Percentiles rank a stretch among this genome's conserved stretches.
These are phyloP conservation scores for Alsophila aescularia DNA, from an alignment of 2,888 invertebrate species.

Conservation along the genomic window DNA sequence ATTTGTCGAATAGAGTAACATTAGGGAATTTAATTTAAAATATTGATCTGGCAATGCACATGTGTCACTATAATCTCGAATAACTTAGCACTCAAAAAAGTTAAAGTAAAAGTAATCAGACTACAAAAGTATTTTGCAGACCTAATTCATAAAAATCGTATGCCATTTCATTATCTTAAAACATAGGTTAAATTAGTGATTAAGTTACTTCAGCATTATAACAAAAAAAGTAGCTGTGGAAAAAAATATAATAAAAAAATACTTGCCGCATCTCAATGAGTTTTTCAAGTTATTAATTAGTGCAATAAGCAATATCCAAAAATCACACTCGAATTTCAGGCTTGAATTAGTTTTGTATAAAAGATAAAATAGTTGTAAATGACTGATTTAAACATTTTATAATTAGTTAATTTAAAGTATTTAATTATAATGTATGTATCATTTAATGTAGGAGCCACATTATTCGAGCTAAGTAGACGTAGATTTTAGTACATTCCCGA, in stretches of 20 bases:
- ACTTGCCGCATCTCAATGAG: conserved; percentile 17
- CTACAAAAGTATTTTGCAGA: not conserved
- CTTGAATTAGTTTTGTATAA: conserved; percentile 50
- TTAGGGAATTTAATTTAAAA: conserved; percentile 2
- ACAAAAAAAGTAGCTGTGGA: conserved; percentile 5
- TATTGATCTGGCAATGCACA: conserved; percentile 12
- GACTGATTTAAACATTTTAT: conserved; percentile 75
- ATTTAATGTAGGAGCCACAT: conserved; percentile 31
- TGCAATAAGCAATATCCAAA: conserved; percentile 59
- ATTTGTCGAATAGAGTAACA: not conserved
- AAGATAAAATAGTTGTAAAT: conserved; percentile 63
- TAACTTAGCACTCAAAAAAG: not conserved
- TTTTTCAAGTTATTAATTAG: conserved; percentile 17
- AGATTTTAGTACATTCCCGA: conserved; percentile 79
- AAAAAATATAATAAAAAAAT: not conserved
- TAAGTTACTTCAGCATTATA: conserved; percentile 5
- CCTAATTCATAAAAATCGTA: not conserved
- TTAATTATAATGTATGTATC: conserved; percentile 58
- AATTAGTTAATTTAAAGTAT: conserved; percentile 68
- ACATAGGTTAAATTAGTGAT: conserved; percentile 5
- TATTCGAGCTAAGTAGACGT: conserved; percentile 64
- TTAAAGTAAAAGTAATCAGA: not conserved
- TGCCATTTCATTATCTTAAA: conserved; percentile 15
- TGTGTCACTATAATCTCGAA: not conserved
- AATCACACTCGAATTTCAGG: conserved; percentile 33